Evolutionary conservation across 2,888 invertebrate species (phyloP).

Genomic region (Leucoma salicis): DNA sequence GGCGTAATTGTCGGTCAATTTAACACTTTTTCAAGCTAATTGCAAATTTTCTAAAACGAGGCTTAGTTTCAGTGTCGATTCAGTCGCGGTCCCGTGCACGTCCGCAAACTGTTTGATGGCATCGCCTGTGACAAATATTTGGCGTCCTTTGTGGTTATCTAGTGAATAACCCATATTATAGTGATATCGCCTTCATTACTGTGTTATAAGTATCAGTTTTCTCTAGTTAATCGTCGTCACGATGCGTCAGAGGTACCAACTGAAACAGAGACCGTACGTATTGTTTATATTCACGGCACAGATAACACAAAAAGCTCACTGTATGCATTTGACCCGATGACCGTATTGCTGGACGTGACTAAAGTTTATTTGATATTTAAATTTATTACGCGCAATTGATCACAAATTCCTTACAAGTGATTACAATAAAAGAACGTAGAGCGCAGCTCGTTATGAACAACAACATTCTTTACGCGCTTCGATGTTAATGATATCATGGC

Average conservation of each 20-base stretch:
- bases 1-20: conserved; percentile 63
- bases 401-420: conserved; percentile 41
- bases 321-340: conserved; percentile 43
- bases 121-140: conserved; percentile 30
- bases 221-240: conserved; percentile 43
- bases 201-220: conserved; percentile 37
- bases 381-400: conserved; percentile 45
- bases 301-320: conserved; percentile 28
- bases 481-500: conserved; percentile 35
- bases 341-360: conserved; percentile 42
- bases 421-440: conserved; percentile 64
- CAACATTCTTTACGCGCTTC: conserved; percentile 52
- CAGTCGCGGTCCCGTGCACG: conserved; percentile 37
- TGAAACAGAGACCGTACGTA: conserved; percentile 78
- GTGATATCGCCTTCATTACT: conserved; percentile 53
- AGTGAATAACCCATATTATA: conserved; percentile 55
- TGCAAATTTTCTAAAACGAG: conserved; percentile 50
- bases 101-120: conserved; percentile 41
- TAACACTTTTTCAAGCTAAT: conserved; percentile 58
- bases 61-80: conserved; percentile 36
- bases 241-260: conserved; percentile 78
- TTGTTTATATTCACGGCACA: conserved; percentile 33
- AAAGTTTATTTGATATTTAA: conserved; percentile 42
- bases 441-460: conserved; percentile 51
- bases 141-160: conserved; percentile 56